phyloP scores from a whole-genome alignment of 2,888 invertebrate genomes.

The Aleiodes alternator region DNA sequence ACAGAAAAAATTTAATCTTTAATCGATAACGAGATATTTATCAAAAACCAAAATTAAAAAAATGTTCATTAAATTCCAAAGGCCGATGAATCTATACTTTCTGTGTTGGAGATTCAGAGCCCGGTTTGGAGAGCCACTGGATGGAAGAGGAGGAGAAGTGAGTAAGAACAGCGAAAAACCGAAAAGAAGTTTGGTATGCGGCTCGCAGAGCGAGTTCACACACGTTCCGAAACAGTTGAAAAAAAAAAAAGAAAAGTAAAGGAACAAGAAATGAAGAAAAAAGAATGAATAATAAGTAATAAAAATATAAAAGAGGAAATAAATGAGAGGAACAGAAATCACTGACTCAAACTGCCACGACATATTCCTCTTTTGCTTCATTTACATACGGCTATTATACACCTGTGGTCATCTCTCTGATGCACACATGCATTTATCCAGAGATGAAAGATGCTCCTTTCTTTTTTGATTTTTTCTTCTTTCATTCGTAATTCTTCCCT shows the following conservation, averaged over 20 bases:
- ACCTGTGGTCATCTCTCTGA: conserved; percentile 58
- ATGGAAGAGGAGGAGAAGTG: conserved; percentile 45
- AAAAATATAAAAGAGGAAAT: conserved; percentile 38
- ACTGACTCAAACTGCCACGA: conserved; percentile 64
- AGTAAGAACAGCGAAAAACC: conserved; percentile 52
- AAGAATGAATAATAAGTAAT: conserved; percentile 32
- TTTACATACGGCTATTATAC: conserved; percentile 67
- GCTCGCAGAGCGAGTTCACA: conserved; percentile 71
- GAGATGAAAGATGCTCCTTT: conserved; percentile 33
- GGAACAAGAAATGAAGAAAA: conserved; percentile 34
- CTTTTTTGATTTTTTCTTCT: conserved; percentile 37
- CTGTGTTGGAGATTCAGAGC: conserved; percentile 29
- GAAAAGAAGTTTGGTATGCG: conserved; percentile 70
- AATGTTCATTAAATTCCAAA: background rate
- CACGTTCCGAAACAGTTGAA: conserved; percentile 59
- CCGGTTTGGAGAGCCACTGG: conserved; percentile 48
- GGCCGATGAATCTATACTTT: background rate
- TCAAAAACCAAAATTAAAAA: background rate
- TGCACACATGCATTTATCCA: conserved; percentile 34
- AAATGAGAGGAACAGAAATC: conserved; percentile 36
- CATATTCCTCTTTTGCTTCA: conserved; percentile 59
- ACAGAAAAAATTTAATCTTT: too few species aligned
- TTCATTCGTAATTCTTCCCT: conserved; percentile 22
- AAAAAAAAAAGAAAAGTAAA: conserved; percentile 39
- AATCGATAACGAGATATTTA: too few species aligned